Evolutionary conservation across 1,140 invertebrate genomes (phyloP), one percentile per base, ranked within the genome.

Genomic region (Drosophila kohkoa): DNA sequence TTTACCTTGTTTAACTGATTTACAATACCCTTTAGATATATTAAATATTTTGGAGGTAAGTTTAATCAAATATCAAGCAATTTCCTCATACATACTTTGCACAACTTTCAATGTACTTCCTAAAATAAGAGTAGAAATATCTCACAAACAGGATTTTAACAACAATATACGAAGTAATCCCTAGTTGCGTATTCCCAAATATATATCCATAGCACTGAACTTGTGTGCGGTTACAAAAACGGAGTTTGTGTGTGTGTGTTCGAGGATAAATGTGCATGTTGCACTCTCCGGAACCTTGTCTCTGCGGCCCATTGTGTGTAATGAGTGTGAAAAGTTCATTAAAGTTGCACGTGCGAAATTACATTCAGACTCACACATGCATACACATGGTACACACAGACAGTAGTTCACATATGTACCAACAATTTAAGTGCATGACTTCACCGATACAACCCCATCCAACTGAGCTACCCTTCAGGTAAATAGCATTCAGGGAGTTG

Each of bases 321-420:
- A 88, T 82, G 80, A 80, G 83, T 87, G 83, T 77, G 83, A 87
- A 87, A 87, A 83, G 80, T 87, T 83, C 83, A 87, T 87, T 82
- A 87, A 87, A 87, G 69, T 88, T 87, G 81, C 80, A 87, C 80
- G 83, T 87, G 83, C 68, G 69, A 87, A 88, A 83, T 88, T 87
- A 63, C 55, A 43, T 13, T 35, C 35, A 10, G 7, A 38, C 10
- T 25, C 20, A 59, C n/a, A 49, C 30, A 13, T n/a, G 41, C 54
- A 38, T 25, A 30, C 8, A n/a, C 6, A 25, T 25, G 20, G 20
- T 25, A 68, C 48, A 43, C 8, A 20, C 46, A 69, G 5, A 62
- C 6, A 13, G 4, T 6, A 28, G 32, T 2, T 20, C 15, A 54
- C 38, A 45, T 35, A 48, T 5, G 35, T 11, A 63, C 41, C 11